Percentiles rank a stretch among this genome's conserved stretches.
Conservation (phyloP, 2,888 invertebrate species). For the Deilephila porcellus region DNA sequence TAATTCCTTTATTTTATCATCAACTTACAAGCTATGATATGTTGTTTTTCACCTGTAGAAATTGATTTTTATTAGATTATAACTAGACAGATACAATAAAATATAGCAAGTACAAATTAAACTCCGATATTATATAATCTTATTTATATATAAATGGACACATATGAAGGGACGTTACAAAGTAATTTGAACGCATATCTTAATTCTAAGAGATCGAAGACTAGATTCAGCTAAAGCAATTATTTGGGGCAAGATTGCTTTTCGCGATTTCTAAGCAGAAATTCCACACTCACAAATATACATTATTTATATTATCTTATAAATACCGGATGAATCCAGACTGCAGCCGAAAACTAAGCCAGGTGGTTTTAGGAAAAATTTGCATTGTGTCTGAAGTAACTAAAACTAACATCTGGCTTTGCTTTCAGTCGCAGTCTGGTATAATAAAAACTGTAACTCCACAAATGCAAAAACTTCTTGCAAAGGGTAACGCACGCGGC, state of each 20-base stretch:
- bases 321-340: too few relatives aligned
- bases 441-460: too few relatives aligned
- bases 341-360: too few relatives aligned
- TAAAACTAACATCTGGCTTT: too few relatives aligned
- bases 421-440: too few relatives aligned
- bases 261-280: background rate
- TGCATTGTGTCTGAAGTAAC: too few relatives aligned
- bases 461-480: too few relatives aligned
- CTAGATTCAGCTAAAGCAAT: background rate
- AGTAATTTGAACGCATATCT: background rate
- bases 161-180: background rate
- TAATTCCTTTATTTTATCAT: conserved; percentile 24
- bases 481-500: too few relatives aligned
- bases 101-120: too few relatives aligned
- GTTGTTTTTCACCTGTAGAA: conserved; percentile 56
- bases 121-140: too few relatives aligned
- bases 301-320: background rate
- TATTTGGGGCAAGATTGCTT: background rate
- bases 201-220: background rate
- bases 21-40: conserved; percentile 56
- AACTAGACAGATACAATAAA: too few relatives aligned
- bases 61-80: conserved; percentile 10
- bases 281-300: background rate
- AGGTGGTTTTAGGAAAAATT: too few relatives aligned
- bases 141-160: background rate